Percentiles rank a stretch among this genome's conserved stretches.
Evolutionary conservation across 2,888 invertebrate genomes (phyloP).

Genomic region (Cotesia congregata): DNA sequence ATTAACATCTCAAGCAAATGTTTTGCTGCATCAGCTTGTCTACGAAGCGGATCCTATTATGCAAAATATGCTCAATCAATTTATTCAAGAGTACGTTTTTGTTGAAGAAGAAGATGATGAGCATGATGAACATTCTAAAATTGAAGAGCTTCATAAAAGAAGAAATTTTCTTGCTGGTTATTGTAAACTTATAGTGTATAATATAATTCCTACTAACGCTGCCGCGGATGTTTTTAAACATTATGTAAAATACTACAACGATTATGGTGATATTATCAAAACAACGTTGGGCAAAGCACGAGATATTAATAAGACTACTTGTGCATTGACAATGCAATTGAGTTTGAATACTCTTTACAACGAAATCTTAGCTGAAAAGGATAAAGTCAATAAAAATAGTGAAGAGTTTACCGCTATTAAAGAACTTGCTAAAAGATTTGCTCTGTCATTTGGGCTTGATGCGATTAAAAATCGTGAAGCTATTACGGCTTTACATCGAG

Average conservation of each 20-base stretch:
- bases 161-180: conserved; percentile 96
- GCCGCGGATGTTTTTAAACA: conserved; percentile 97
- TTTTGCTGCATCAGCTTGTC: conserved; percentile 76
- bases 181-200: conserved; percentile 98
- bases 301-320: conserved; percentile 97
- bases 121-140: conserved; percentile 94
- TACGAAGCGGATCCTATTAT: conserved; percentile 86
- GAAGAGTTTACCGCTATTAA: conserved; percentile 93
- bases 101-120: conserved; percentile 93
- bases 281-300: conserved; percentile 95
- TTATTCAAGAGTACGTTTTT: conserved; percentile 95
- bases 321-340: conserved; percentile 93
- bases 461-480: conserved; percentile 97
- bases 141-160: conserved; percentile 96
- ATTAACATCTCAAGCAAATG: conserved; percentile 73
- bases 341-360: conserved; percentile 91
- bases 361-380: conserved; percentile 73
- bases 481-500: conserved; percentile 93
- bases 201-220: conserved; percentile 91
- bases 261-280: conserved; percentile 99
- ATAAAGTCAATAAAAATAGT: conserved; percentile 76
- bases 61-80: conserved; percentile 87
- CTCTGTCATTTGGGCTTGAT: conserved; percentile 96
- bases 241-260: conserved; percentile 98
- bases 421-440: conserved; percentile 97